These are phyloP conservation scores for Idaea aversata DNA, from an alignment of 2,888 invertebrate genomes.

Conservation along the genomic window DNA sequence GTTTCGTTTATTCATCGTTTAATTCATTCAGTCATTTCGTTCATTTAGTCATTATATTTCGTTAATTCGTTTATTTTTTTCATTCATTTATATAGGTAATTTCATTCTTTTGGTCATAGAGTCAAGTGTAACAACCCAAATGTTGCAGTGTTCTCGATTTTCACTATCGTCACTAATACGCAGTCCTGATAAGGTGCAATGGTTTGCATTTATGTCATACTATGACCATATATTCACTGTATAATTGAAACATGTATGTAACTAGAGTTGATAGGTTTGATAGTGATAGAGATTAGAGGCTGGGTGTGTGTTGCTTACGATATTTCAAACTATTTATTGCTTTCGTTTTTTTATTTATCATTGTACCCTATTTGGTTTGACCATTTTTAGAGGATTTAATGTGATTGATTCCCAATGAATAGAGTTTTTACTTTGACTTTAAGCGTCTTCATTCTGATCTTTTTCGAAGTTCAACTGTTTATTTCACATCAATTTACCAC, in stretches of 20 bases:
- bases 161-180: slow-evolving; percentile 50
- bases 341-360: background rate
- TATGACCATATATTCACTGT: slow-evolving; percentile 48
- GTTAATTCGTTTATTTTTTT: too few relatives aligned
- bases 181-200: slow-evolving; percentile 53
- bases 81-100: too few relatives aligned
- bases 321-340: background rate
- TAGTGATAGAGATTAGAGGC: background rate
- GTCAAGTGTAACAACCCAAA: background rate
- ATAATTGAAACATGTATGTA: slow-evolving; percentile 71
- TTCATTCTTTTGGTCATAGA: background rate
- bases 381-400: too few relatives aligned
- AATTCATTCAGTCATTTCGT: too few relatives aligned
- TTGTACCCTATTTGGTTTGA: too few relatives aligned
- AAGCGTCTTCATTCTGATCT: too few relatives aligned
- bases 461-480: too few relatives aligned
- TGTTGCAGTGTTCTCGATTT: background rate
- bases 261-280: slow-evolving; percentile 20
- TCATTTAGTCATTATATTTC: background rate
- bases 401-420: too few relatives aligned
- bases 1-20: too few relatives aligned
- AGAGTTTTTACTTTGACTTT: too few relatives aligned
- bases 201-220: slow-evolving; percentile 63
- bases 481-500: too few relatives aligned
- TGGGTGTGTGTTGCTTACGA: background rate